These are phyloP conservation scores for Apocheima hispidaria DNA, from an alignment of 2,888 invertebrate genomes.

Conservation along the genomic window DNA sequence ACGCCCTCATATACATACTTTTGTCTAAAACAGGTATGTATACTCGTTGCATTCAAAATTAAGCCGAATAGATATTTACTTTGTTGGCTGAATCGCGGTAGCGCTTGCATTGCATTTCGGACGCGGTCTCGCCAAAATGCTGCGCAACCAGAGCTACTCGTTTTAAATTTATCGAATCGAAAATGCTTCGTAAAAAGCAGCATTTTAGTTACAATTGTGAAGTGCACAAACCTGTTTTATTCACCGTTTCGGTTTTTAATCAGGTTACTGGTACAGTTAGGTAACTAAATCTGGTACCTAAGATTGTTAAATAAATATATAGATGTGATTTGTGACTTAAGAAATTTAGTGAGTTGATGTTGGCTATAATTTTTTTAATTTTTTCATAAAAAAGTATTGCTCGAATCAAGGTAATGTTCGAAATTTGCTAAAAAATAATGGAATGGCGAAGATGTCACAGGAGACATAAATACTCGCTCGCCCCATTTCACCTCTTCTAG, in stretches of 20 bases:
- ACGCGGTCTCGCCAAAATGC: conserved; percentile 15
- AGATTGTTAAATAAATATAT: not conserved
- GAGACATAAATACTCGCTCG: no score
- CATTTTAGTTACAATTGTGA: conserved; percentile 1
- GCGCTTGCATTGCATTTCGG: conserved; percentile 25
- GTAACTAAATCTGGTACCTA: no score
- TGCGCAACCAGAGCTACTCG: conserved; percentile 20
- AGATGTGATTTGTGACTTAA: no score
- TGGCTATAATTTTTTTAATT: no score
- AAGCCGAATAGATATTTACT: conserved; percentile 28
- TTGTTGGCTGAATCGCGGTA: conserved; percentile 21
- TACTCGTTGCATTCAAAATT: conserved; percentile 6
- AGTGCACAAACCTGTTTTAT: not conserved
- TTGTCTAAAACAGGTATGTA: not conserved
- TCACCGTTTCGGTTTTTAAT: not conserved
- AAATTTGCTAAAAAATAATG: no score
- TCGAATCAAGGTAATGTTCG: no score
- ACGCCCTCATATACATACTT: not conserved
- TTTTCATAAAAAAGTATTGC: no score
- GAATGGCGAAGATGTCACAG: no score
- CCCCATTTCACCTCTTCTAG: no score
- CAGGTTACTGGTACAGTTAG: not conserved
- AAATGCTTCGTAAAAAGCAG: conserved; percentile 19
- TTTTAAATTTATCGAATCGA: conserved; percentile 27
- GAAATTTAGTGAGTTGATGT: no score